Percentiles rank a stretch among this genome's conserved stretches.
Evolutionary conservation across 1,140 invertebrate species (phyloP).

Genomic region (Cataglyphis hispanica): DNA sequence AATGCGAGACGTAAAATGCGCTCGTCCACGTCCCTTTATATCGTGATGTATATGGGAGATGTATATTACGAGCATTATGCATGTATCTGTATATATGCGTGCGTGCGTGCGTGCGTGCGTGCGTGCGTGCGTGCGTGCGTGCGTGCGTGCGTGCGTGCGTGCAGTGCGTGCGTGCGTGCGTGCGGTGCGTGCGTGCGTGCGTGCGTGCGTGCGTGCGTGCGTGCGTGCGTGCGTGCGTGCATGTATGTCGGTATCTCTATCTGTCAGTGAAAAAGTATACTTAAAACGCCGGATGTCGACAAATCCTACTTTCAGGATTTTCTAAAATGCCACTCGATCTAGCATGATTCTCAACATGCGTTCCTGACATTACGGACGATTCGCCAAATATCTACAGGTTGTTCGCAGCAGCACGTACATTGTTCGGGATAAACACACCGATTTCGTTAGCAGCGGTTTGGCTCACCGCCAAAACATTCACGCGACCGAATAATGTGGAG

Average conservation of each 20-base stretch:
- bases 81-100: too few relatives aligned
- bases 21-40: constrained; percentile 44
- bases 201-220: too few relatives aligned
- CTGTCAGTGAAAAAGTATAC: constrained; percentile 53
- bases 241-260: background rate
- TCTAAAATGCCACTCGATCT: constrained; percentile 49
- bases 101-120: too few relatives aligned
- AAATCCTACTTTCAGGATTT: constrained; percentile 46
- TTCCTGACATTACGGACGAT: constrained; percentile 46
- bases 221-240: too few relatives aligned
- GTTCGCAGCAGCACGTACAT: constrained; percentile 78
- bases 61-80: background rate
- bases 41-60: background rate
- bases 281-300: constrained; percentile 46
- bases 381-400: constrained; percentile 82
- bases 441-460: constrained; percentile 80
- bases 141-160: too few relatives aligned
- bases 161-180: too few relatives aligned
- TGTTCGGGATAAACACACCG: constrained; percentile 79
- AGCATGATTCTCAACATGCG: constrained; percentile 19
- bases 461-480: constrained; percentile 79
- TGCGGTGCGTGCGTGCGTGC: too few relatives aligned
- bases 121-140: too few relatives aligned
- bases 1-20: constrained; percentile 62
- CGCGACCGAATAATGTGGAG: constrained; percentile 55